Evolutionary conservation across 2,113 vertebrate species (phyloP).

Genomic region (Coptodon bakossiorum): DNA sequence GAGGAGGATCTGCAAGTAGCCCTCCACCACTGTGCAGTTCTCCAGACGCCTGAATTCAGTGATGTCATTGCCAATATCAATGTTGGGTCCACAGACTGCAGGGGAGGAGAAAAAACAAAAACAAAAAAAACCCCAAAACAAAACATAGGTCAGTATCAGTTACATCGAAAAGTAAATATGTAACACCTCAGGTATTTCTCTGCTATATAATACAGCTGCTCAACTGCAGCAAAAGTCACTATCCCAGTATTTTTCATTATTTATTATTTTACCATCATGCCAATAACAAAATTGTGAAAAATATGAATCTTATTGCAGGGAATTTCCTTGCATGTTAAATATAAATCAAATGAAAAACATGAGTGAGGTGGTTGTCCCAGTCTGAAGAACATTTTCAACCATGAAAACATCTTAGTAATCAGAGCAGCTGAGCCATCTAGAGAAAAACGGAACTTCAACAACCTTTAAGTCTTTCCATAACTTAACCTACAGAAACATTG

Average conservation of each 20-base stretch:
- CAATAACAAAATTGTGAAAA: not conserved
- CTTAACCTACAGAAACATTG: not conserved
- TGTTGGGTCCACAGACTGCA: conserved; percentile 87
- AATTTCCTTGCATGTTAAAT: not conserved
- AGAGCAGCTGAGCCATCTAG: not conserved
- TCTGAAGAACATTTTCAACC: not conserved
- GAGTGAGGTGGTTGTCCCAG: not conserved
- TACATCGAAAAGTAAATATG: not conserved
- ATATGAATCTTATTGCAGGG: not conserved
- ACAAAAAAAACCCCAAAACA: rapidly evolving
- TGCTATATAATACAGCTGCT: not conserved
- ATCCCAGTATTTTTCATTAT: not conserved
- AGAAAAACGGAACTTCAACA: not conserved
- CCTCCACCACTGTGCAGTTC: conserved; percentile 96
- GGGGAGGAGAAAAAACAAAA: not conserved
- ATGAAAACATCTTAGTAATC: not conserved
- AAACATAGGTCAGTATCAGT: not conserved
- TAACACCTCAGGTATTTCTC: not conserved
- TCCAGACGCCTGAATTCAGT: conserved; percentile 87
- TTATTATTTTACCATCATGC: not conserved
- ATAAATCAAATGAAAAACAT: not conserved
- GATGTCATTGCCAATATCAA: conserved; percentile 95
- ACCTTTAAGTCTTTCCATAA: not conserved
- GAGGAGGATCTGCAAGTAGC: conserved; percentile 94
- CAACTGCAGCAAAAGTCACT: not conserved